These are phyloP conservation scores for Onthophagus sagittarius DNA, from an alignment of 2,888 invertebrate species.

Conservation along the genomic window DNA sequence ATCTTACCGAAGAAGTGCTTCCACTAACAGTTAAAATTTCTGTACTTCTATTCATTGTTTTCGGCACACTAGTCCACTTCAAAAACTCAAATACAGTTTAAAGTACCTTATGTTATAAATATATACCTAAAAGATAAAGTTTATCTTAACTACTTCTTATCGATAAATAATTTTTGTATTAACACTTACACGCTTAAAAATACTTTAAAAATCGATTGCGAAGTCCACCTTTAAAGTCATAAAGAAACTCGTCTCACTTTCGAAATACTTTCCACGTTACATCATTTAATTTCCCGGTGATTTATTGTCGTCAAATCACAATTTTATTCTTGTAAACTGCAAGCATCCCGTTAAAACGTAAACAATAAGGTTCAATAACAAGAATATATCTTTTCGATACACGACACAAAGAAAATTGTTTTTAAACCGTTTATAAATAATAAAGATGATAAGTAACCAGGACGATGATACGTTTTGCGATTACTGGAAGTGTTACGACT, in stretches of 20 bases:
- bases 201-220: not conserved
- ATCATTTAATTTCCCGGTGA: not conserved
- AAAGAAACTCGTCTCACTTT: not conserved
- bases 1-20: slow-evolving; percentile 22
- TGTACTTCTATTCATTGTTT: slow-evolving; percentile 26
- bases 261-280: not conserved
- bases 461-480: not conserved
- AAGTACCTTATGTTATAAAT: slow-evolving; percentile 1
- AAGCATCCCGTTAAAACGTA: too few species aligned
- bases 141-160: slow-evolving; percentile 1
- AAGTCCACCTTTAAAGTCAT: not conserved
- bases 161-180: not conserved
- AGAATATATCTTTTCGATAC: too few species aligned
- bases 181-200: not conserved
- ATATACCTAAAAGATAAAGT: not conserved
- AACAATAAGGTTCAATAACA: too few species aligned
- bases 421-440: not conserved
- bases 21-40: slow-evolving; percentile 26
- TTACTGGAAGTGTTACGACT: not conserved
- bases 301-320: not conserved
- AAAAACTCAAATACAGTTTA: not conserved
- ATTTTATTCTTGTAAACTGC: not conserved
- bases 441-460: not conserved
- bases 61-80: not conserved
- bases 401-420: too few species aligned